Base-by-base conservation (phyloP, 2,888 invertebrate species). In the Branchipolynoe longqiensis region DNA sequence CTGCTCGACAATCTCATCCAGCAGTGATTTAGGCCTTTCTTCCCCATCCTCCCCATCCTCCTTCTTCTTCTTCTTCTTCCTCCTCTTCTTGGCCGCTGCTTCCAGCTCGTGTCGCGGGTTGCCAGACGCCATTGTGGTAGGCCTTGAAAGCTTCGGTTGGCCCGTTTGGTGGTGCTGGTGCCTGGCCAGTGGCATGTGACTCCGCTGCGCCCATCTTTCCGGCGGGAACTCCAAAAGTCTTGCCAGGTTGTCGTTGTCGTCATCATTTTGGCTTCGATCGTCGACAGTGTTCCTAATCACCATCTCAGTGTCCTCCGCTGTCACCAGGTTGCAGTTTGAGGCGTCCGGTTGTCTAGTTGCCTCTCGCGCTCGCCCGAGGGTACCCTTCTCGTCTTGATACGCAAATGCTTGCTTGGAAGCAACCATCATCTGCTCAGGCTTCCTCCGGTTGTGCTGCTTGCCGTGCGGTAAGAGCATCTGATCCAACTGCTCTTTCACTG, bases 71-170 rank as follows among this genome's bases (percentile, higher is more conserved):
- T 33, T n/a, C 78, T 78, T 78, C 28, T 78, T 78, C 48, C 48
- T 78, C 28, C n/a, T 74, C 48, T 78, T 78, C 28, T 48, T 41
- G 3, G 78, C 78, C 18, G 78, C 78, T 25, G 78, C 78, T 48
- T 78, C 78, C 4, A 78, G 41, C 48, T 78, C 78, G 18, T 48
- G 48, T 33, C 78, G 25, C 14, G 78, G 78, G 54, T 78, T 78
- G 31, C 78, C 54, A 25, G 78, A 78, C n/a, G 78, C 78, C 78
- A 78, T 78, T 8, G 78, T 78, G 48, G 78, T 78, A 31, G 78
- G 78, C 48, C 78, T 78, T 4, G 78, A 48, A 25, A 48, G 48
- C 25, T 41, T 41, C n/a, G 78, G 78, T 28, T 62, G n/a, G n/a
- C n/a, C n/a, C n/a, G n/a, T n/a, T n/a, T n/a, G n/a, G 8, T 6